Evolutionary conservation across 1,140 invertebrate species (phyloP).

Genomic region (Ceratosolen solmsi): DNA sequence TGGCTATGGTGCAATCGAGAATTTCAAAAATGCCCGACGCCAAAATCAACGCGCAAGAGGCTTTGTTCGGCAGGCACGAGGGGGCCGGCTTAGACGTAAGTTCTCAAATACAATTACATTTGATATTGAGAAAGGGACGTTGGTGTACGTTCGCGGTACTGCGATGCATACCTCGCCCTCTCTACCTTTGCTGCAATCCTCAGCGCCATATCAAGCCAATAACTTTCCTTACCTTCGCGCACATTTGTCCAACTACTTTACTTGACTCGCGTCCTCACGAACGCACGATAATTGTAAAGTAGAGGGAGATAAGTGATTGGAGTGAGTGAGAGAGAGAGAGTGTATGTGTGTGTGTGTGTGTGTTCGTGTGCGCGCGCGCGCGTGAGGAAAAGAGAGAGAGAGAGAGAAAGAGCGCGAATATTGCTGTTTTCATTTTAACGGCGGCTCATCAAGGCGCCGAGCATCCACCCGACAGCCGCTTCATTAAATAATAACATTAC

Average conservation of each 20-base stretch:
- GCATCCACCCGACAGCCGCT: neutral
- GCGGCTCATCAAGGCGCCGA: no score
- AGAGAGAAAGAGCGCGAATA: no score
- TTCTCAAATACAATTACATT: constrained; percentile 31
- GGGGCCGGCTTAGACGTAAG: constrained; percentile 61
- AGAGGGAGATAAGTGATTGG: no score
- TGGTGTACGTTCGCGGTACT: neutral
- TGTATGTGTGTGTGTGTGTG: neutral
- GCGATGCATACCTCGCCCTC: no score
- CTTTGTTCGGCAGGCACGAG: constrained; percentile 53
- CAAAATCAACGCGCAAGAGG: constrained; percentile 62
- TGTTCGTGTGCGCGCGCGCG: no score
- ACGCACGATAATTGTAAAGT: no score
- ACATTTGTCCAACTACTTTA: no score
- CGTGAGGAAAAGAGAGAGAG: no score
- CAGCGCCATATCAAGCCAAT: neutral
- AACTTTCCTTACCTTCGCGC: neutral
- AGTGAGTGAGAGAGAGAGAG: no score
- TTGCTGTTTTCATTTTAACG: neutral
- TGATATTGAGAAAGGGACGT: neutral
- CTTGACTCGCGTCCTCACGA: no score
- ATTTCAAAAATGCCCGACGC: constrained; percentile 60
- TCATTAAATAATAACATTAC: neutral
- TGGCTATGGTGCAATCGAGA: constrained; percentile 44
- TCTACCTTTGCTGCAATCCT: no score